A percentile compares a stretch with the other conserved stretches of the same genome.
Evolutionary conservation across 1,140 invertebrate genomes (phyloP).

Genomic region (Antheraea pernyi): DNA sequence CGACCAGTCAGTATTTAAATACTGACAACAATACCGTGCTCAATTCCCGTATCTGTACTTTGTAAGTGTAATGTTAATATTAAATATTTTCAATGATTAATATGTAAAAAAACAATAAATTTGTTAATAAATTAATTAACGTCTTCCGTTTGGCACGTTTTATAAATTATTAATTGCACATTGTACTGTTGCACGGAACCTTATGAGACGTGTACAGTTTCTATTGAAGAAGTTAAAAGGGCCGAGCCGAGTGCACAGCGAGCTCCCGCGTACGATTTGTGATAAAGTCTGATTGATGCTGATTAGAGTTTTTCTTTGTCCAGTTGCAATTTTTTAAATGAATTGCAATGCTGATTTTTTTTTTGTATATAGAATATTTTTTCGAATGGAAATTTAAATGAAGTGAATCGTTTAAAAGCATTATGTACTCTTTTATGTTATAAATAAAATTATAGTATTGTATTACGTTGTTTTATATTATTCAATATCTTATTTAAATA

Average conservation of each 20-base stretch:
- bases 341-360: constrained; percentile 71
- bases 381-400: constrained; percentile 69
- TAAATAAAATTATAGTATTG: constrained; percentile 77
- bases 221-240: constrained; percentile 41
- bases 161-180: constrained; percentile 68
- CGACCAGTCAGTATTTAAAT: constrained; percentile 60
- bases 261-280: constrained; percentile 68
- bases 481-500: neutral
- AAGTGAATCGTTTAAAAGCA: constrained; percentile 75
- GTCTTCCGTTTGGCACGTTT: constrained; percentile 77
- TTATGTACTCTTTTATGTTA: constrained; percentile 79
- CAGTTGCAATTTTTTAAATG: constrained; percentile 64
- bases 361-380: constrained; percentile 75
- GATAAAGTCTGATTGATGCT: constrained; percentile 57
- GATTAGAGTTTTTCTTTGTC: constrained; percentile 51
- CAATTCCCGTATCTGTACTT: constrained; percentile 75
- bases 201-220: constrained; percentile 33
- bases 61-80: constrained; percentile 72
- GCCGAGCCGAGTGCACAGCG: constrained; percentile 67
- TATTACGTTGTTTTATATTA: constrained; percentile 53
- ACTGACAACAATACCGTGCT: constrained; percentile 63
- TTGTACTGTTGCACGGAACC: constrained; percentile 58
- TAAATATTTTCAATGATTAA: constrained; percentile 57
- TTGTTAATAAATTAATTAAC: constrained; percentile 68
- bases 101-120: constrained; percentile 59